Percentiles rank a stretch among this genome's conserved stretches.
Evolutionary conservation across 2,888 invertebrate species (phyloP).

Genomic region (Hyposoter dolosus): DNA sequence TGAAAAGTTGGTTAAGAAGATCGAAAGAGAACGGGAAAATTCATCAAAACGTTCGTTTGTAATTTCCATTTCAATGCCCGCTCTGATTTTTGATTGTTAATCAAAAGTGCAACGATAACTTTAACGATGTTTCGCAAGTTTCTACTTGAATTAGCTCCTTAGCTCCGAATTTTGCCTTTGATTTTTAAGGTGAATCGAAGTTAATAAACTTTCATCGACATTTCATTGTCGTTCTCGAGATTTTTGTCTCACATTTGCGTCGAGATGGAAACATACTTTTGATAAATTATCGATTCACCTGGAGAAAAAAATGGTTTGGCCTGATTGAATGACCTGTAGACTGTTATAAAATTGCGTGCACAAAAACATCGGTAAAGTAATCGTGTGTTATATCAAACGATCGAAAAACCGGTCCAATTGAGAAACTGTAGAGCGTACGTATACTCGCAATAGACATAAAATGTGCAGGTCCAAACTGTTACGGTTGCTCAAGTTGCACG

Average conservation of each 20-base stretch:
- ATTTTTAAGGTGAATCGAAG: neutral
- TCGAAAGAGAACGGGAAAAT: neutral
- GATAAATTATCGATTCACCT: neutral
- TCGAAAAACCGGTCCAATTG: constrained; percentile 63
- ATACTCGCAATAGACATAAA: constrained; percentile 44
- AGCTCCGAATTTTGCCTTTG: too few species aligned
- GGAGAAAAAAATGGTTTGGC: neutral
- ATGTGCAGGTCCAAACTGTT: constrained; percentile 31
- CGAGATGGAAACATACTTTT: neutral
- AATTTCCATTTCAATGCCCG: neutral
- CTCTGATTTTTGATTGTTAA: neutral
- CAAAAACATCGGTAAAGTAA: constrained; percentile 8
- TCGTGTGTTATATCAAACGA: constrained; percentile 12
- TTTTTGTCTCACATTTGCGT: neutral
- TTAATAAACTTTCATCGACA: neutral
- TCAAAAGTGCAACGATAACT: neutral
- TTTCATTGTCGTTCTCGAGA: neutral
- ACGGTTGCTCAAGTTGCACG: constrained; percentile 45
- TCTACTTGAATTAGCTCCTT: neutral
- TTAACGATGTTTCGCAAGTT: neutral
- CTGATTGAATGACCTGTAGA: constrained; percentile 5
- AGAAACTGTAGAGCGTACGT: constrained; percentile 42
- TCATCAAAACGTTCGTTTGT: neutral
- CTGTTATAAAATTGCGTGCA: constrained; percentile 40
- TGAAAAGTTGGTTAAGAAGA: constrained; percentile 4